Evolutionary conservation across 2,797 vertebrate genomes (phyloP), one percentile per base, ranked within the genome.

Genomic region (Geotrypetes seraphini): DNA sequence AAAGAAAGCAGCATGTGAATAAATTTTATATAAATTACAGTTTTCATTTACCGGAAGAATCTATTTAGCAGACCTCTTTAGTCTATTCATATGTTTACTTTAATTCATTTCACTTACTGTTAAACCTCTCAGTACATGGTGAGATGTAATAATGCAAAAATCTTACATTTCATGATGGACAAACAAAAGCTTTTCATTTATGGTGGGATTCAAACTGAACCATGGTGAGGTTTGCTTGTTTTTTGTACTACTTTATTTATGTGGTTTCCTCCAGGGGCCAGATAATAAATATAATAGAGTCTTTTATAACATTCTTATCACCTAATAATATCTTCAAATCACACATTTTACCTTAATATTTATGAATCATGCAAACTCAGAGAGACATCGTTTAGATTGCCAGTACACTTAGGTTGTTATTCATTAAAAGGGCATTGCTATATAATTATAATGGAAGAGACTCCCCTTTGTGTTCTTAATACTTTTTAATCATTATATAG

Each of bases 151-250:
- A 12, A 22, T 29, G 38, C 29, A 27, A 27, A 14, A 32, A n/a
- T n/a, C n/a, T n/a, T n/a, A n/a, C n/a, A n/a, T 46, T 14, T 11
- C 12, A 16, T 27, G 36, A 7, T n/a, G 19, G 29, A 37, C 45
- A 33, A 42, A 32, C 28, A 36, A 44, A 45, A 32, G 42, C 34
- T 38, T 38, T 45, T 37, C 37, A 22, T 22, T 42, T 33, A 16
- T 15, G 16, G 16, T 22, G 10, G 8, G 20, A 38, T 32, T 28
- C 12, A 37, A 10, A 45, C 33, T 33, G n/a, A 28, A 38, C 31
- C 11, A 26, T 12, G n/a, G 20, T 33, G 25, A n/a, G n/a, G n/a
- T n/a, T n/a, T n/a, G n/a, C n/a, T 22, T 27, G 12, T 23, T 30
- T 9, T 22, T 15, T 28, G 16, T 24, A 8, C 35, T 33, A 17